Percentiles rank a stretch among this genome's conserved stretches.
Evolutionary conservation across 1,140 invertebrate genomes (phyloP).

Genomic region (Camponotus vicinus): DNA sequence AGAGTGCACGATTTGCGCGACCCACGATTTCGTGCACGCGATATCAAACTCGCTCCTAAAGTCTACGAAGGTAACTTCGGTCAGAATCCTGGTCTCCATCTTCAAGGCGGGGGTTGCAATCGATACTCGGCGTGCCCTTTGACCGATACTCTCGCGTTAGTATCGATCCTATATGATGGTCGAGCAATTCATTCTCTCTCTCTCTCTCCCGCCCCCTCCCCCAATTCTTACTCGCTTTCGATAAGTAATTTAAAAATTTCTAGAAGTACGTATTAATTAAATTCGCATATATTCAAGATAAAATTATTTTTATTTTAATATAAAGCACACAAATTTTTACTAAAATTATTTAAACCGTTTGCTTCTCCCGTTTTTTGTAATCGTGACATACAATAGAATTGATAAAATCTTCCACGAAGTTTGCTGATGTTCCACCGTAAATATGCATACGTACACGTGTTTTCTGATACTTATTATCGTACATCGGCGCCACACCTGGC

Average conservation of each 20-base stretch:
- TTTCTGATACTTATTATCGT: neutral
- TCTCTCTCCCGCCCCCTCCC: neutral
- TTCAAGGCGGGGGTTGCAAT: constrained; percentile 80
- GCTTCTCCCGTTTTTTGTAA: neutral
- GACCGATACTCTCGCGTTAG: constrained; percentile 61
- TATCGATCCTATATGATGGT: constrained; percentile 7
- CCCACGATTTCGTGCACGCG: neutral
- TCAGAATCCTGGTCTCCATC: constrained; percentile 72
- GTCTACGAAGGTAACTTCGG: constrained; percentile 76
- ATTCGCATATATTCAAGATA: neutral
- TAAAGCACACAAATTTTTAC: neutral
- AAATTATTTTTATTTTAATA: constrained; percentile 10
- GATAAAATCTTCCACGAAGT: constrained; percentile 42
- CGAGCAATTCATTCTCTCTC: no score
- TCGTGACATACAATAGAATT: constrained; percentile 31
- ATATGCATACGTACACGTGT: neutral
- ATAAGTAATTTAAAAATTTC: constrained; percentile 1
- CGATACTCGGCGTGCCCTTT: constrained; percentile 78
- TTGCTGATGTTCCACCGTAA: neutral
- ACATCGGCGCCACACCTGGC: constrained; percentile 73
- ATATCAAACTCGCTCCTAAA: constrained; percentile 74
- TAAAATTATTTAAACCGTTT: constrained; percentile 5
- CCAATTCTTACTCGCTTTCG: neutral
- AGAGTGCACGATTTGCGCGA: constrained; percentile 9
- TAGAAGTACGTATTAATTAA: neutral